phyloP scores from a whole-genome alignment of 2,888 invertebrate species.

The Emmelina monodactyla region DNA sequence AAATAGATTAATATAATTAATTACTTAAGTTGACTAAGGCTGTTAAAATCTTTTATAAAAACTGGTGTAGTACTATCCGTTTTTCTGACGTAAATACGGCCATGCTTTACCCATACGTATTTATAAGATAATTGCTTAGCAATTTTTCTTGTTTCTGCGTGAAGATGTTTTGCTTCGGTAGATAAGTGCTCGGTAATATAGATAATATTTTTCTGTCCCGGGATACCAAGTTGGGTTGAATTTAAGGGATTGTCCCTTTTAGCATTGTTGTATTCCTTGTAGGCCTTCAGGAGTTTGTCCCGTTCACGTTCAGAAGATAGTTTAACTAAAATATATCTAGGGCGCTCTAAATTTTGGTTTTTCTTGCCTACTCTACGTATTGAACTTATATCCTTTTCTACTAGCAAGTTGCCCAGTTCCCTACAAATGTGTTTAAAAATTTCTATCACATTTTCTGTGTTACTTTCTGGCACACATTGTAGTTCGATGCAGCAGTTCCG shows the following conservation, averaged over 20 bases:
- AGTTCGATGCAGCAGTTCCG: conserved; percentile 4
- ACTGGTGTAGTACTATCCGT: not conserved
- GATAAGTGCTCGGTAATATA: conserved; percentile 9
- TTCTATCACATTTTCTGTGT: conserved; percentile 4
- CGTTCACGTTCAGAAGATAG: conserved; percentile 4
- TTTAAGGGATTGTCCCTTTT: conserved; percentile 3
- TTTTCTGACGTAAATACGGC: not conserved
- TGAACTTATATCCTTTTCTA: conserved; percentile 3
- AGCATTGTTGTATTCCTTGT: conserved; percentile 3
- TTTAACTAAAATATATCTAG: conserved; percentile 7
- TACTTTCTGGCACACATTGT: conserved; percentile 3
- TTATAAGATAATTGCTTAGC: conserved; percentile 2
- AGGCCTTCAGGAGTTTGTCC: conserved; percentile 2
- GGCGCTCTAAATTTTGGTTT: conserved; percentile 1
- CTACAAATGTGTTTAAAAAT: conserved; percentile 7
- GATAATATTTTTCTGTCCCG: conserved; percentile 3
- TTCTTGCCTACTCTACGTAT: conserved; percentile 4
- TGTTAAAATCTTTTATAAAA: not conserved
- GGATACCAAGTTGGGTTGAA: conserved; percentile 3
- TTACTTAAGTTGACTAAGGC: not conserved
- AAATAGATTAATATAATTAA: not conserved
- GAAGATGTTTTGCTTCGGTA: conserved; percentile 3
- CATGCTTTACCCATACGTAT: conserved; percentile 3
- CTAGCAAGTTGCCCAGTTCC: not conserved
- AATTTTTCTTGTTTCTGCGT: conserved; percentile 6